Evolutionary conservation across 1,140 invertebrate species (phyloP), one percentile per base, ranked within the genome.

Genomic region (Camponotus pennsylvanicus): DNA sequence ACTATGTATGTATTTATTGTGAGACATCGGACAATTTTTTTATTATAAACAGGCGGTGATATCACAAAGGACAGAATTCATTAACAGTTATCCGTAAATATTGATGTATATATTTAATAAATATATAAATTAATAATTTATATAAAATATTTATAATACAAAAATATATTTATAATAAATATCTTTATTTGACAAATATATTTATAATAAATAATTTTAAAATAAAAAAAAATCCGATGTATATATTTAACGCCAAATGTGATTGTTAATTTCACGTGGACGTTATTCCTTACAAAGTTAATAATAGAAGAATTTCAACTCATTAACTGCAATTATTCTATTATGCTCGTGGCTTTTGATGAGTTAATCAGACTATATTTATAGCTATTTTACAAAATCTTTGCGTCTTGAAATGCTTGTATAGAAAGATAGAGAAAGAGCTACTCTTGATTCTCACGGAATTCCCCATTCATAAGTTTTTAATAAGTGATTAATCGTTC

Each of bases 381-480:
- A 37, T 9, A 0, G 15, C 2, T 21, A 37, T 3, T 37, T 57
- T 7, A 49, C 15, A 18, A 18, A 18, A 27, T 6, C 9, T 27
- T 52, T 3, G 27, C 8, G 27, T 4, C 9, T 78, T 15, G 40
- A 45, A 34, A 37, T 34, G 1, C 21, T 69, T 52, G 37, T 15
- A 3, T 21, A 15, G 37, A 40, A 0, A 15, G 37, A 40, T 0
- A 78, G 3, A 52, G 13, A 18, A 2, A 37, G 3, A 7, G n/a
- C 21, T 8, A 11, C 8, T 82, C 52, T 71, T 13, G 9, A 27
- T 61, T 42, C 7, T 61, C 40, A 18, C 6, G 79, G 79, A 83
- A 82, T 75, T 83, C 15, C 79, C 63, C 79, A 83, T 83, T 83
- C 69, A 83, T 49, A 13, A 32, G 49, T 83, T 40, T 40, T 13